phyloP scores from a whole-genome alignment of 2,113 vertebrate species.

The Oplegnathus fasciatus region DNA sequence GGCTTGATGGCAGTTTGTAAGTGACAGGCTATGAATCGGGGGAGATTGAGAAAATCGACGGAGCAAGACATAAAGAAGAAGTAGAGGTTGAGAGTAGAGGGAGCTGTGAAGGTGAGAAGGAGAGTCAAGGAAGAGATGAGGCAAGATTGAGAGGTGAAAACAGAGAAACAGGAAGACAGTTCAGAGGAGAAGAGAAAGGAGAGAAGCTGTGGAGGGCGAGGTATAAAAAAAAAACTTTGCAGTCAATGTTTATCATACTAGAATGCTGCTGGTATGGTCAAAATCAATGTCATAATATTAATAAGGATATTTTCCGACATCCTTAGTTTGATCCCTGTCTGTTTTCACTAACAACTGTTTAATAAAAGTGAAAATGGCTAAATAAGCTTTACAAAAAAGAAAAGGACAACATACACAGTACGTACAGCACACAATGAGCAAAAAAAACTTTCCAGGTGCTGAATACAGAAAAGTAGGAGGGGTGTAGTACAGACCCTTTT shows the following conservation, averaged over 20 bases:
- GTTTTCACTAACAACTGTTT: neutral
- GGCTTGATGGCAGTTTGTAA: constrained; percentile 49
- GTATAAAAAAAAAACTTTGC: neutral
- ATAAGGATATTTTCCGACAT: neutral
- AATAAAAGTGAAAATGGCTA: neutral
- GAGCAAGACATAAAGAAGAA: neutral
- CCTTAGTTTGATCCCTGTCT: neutral
- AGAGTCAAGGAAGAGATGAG: constrained; percentile 1
- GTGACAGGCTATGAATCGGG: constrained; percentile 60
- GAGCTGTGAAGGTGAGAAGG: constrained; percentile 6
- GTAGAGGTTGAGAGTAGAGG: constrained; percentile 8
- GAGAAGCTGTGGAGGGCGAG: neutral
- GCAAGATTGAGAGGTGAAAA: constrained; percentile 16
- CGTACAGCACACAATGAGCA: too few species aligned
- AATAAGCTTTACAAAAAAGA: neutral
- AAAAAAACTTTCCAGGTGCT: too few species aligned
- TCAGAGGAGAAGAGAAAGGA: constrained; percentile 3
- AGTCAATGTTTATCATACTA: neutral
- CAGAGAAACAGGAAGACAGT: neutral
- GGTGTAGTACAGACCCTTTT: too few species aligned
- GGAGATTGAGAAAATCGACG: constrained; percentile 11
- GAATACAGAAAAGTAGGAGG: too few species aligned
- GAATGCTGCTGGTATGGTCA: neutral
- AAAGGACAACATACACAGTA: too few species aligned
- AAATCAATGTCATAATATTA: neutral